Percentiles rank a stretch among this genome's conserved stretches.
Evolutionary conservation across 37 sponge, comb jelly and placozoan genomes (phyloP).

Genomic region (Halichondria panicea): DNA sequence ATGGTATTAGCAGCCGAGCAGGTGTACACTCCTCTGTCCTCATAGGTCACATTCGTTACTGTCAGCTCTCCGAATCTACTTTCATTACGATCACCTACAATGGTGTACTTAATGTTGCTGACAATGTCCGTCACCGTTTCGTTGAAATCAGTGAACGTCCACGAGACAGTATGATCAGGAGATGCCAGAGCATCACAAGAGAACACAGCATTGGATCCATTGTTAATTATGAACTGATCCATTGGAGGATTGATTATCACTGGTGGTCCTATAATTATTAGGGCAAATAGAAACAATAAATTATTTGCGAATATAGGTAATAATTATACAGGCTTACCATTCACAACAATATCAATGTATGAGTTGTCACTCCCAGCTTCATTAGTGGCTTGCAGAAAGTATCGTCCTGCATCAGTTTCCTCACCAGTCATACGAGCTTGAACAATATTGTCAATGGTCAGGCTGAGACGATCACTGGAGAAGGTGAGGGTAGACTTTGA

Average conservation of each 20-base stretch:
- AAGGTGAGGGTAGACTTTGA: slow-evolving; percentile 17
- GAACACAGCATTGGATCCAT: slow-evolving; percentile 36
- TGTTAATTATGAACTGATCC: slow-evolving; percentile 31
- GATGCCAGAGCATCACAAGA: slow-evolving; percentile 45
- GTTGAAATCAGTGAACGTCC: slow-evolving; percentile 39
- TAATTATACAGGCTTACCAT: slow-evolving; percentile 28
- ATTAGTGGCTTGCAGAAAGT: slow-evolving; percentile 59
- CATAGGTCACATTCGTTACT: slow-evolving; percentile 39
- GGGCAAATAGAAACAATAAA: too few relatives aligned
- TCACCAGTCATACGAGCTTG: slow-evolving; percentile 2
- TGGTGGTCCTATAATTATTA: slow-evolving; percentile 73
- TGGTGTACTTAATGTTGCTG: slow-evolving; percentile 26
- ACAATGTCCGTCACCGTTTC: background rate
- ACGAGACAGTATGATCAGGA: slow-evolving; percentile 41
- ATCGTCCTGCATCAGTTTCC: slow-evolving; percentile 61
- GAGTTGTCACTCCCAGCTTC: slow-evolving; percentile 39
- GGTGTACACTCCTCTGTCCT: slow-evolving; percentile 62
- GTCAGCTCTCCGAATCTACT: slow-evolving; percentile 46
- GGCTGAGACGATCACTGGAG: background rate
- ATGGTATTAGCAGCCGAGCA: slow-evolving; percentile 45
- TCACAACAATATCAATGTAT: slow-evolving; percentile 37
- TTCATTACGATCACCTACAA: background rate
- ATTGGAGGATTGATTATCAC: slow-evolving; percentile 23
- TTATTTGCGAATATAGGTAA: too few relatives aligned
- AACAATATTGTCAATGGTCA: slow-evolving; percentile 31